Conservation (phyloP, 1,140 invertebrate species). For the Drosophila simulans region DNA sequence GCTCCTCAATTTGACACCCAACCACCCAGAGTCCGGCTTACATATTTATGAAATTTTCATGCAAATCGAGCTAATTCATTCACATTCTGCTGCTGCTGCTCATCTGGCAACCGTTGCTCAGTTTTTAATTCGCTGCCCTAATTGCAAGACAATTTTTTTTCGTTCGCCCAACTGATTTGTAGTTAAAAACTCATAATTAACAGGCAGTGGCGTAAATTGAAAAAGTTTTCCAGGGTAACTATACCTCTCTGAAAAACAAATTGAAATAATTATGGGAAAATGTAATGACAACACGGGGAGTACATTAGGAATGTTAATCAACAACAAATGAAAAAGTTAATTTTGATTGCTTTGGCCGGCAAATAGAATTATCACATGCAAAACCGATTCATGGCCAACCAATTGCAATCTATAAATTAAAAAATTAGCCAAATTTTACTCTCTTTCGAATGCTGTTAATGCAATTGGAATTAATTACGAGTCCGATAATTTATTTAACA, state of each 20-base stretch:
- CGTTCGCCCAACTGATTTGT: slow-evolving; percentile 19
- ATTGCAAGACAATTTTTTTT: slow-evolving; percentile 43
- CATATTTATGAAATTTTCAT: slow-evolving; percentile 82
- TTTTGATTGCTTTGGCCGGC: slow-evolving; percentile 3
- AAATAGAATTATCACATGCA: slow-evolving; percentile 22
- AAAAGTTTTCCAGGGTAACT: slow-evolving; percentile 32
- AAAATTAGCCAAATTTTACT: slow-evolving; percentile 1
- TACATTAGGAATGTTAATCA: slow-evolving; percentile 27
- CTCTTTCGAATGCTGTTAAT: slow-evolving; percentile 7
- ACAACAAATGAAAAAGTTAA: slow-evolving; percentile 10
- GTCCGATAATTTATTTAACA: slow-evolving; percentile 43
- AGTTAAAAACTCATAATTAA: slow-evolving; percentile 51
- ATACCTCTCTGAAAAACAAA: slow-evolving; percentile 1
- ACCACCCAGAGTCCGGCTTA: slow-evolving; percentile 52
- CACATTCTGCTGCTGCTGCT: slow-evolving; percentile 47
- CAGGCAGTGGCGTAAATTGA: slow-evolving; percentile 38
- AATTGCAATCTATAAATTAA: slow-evolving; percentile 23
- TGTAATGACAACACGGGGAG: not conserved
- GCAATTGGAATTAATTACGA: slow-evolving; percentile 32
- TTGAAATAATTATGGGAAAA: slow-evolving; percentile 1
- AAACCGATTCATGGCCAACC: slow-evolving; percentile 6
- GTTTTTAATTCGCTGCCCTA: slow-evolving; percentile 49
- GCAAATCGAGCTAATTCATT: slow-evolving; percentile 79
- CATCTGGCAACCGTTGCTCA: slow-evolving; percentile 30
- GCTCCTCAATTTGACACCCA: not conserved